phyloP scores from a whole-genome alignment of 2,797 vertebrate species.

The Tenualosa thibaudeaui region DNA sequence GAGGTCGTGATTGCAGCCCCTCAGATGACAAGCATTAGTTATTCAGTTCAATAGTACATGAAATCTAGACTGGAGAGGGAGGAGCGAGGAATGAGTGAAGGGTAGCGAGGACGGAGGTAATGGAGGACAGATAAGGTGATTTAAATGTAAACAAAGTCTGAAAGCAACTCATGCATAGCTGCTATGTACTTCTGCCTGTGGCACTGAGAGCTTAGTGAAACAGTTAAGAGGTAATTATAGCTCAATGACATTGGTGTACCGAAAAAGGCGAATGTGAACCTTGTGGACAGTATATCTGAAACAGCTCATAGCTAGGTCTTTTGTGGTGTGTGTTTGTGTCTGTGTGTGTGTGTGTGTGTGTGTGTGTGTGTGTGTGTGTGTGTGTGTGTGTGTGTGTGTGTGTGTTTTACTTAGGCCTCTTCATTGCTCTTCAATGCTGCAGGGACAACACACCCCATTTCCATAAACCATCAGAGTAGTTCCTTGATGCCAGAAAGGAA shows the following conservation, averaged over 20 bases:
- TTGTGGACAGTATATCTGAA: too few relatives aligned
- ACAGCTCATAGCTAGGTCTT: too few relatives aligned
- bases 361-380: neutral
- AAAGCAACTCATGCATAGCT: neutral
- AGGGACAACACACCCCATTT: neutral
- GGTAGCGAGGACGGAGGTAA: neutral
- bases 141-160: neutral
- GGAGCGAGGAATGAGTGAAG: conserved; percentile 26
- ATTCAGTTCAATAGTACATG: neutral
- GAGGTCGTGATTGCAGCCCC: neutral
- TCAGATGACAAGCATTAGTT: neutral
- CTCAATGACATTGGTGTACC: neutral
- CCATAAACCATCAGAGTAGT: neutral
- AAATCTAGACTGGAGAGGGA: neutral
- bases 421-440: neutral
- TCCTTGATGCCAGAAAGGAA: neutral
- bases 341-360: neutral
- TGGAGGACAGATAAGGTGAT: neutral
- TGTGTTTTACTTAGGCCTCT: neutral
- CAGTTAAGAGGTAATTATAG: conserved; percentile 1
- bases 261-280: neutral
- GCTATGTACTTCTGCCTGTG: neutral
- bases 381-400: neutral
- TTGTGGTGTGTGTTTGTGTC: neutral
- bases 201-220: neutral